Percentiles rank a stretch among this genome's conserved stretches.
Evolutionary conservation across 2,888 invertebrate genomes (phyloP).

Genomic region (Caenorhabditis afra): DNA sequence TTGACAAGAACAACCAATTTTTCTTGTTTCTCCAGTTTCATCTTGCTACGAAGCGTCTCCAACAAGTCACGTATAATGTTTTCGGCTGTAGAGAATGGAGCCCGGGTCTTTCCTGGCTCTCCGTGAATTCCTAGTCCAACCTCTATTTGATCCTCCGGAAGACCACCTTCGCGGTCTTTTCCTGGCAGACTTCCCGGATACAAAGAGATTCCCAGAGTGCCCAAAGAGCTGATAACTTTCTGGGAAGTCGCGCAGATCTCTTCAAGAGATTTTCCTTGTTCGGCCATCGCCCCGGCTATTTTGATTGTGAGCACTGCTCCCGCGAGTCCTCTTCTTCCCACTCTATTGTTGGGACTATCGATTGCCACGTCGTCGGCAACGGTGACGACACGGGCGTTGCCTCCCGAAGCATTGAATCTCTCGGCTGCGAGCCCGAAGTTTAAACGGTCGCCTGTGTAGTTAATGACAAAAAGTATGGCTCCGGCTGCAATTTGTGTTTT

Average conservation of each 20-base stretch:
- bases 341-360: constrained; percentile 82
- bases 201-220: constrained; percentile 87
- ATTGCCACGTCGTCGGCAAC: constrained; percentile 87
- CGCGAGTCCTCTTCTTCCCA: constrained; percentile 85
- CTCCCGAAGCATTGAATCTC: constrained; percentile 84
- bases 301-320: constrained; percentile 84
- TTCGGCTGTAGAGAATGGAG: constrained; percentile 81
- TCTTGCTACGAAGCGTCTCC: constrained; percentile 81
- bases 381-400: constrained; percentile 81
- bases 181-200: constrained; percentile 86
- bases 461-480: constrained; percentile 87
- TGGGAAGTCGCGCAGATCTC: constrained; percentile 82
- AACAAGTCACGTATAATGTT: constrained; percentile 82
- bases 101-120: constrained; percentile 83
- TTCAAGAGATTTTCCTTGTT: constrained; percentile 84
- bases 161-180: constrained; percentile 84
- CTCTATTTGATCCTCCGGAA: constrained; percentile 86
- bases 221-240: constrained; percentile 79
- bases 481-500: constrained; percentile 83
- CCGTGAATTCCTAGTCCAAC: constrained; percentile 80
- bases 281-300: constrained; percentile 88
- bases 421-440: constrained; percentile 90
- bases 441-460: constrained; percentile 88
- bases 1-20: constrained; percentile 86
- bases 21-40: constrained; percentile 72